Conservation (phyloP, 2,113 vertebrate genomes). For the Saguinus imperator region DNA sequence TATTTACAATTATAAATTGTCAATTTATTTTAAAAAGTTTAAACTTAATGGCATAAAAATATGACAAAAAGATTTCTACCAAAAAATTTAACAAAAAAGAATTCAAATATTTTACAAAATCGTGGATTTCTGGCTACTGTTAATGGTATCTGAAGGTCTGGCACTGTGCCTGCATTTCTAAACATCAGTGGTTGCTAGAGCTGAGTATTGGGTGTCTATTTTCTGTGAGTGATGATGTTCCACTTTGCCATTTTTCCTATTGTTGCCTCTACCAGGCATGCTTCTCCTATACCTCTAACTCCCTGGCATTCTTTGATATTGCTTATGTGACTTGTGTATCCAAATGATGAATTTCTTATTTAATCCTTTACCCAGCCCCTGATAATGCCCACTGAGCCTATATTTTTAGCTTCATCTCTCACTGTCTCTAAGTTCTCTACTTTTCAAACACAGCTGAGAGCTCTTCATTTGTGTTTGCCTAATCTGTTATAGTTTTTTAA, state of each 20-base stretch:
- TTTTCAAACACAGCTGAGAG: background rate
- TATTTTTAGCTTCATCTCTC: background rate
- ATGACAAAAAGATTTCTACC: too few relatives aligned
- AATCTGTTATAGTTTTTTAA: background rate
- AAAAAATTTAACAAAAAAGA: background rate
- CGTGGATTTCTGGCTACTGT: background rate
- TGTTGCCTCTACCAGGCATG: background rate
- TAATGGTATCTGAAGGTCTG: background rate
- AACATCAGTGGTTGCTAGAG: background rate
- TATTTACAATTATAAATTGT: too few relatives aligned
- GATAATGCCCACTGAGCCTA: background rate
- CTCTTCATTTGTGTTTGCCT: background rate
- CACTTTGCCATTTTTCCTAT: background rate
- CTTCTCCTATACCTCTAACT: background rate
- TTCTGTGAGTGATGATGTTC: fast-evolving
- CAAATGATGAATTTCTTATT: background rate
- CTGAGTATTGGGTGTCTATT: too few relatives aligned
- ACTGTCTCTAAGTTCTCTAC: background rate
- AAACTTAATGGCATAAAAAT: too few relatives aligned
- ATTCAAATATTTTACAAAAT: background rate
- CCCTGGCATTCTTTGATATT: background rate
- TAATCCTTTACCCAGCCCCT: background rate
- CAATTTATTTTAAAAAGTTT: too few relatives aligned
- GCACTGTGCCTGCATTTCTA: background rate
- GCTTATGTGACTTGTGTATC: background rate